Percentiles rank a stretch among this genome's conserved stretches.
These are phyloP conservation scores for Australoheros facetus DNA, from an alignment of 2,797 vertebrate genomes.

Conservation along the genomic window DNA sequence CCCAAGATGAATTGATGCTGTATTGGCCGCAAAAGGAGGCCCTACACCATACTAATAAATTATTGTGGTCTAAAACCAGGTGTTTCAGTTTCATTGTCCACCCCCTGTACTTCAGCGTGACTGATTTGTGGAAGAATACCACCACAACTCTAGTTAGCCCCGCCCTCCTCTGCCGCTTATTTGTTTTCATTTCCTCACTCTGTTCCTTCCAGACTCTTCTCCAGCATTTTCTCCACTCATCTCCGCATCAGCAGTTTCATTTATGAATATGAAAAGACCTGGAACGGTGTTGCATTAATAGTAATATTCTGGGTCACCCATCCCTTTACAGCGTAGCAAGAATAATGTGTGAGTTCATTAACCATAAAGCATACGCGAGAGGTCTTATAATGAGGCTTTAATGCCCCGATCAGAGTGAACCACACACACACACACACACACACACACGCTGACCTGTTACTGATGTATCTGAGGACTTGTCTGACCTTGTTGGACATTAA, in stretches of 20 bases:
- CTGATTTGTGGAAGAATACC: neutral
- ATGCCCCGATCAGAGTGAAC: slow-evolving; percentile 14
- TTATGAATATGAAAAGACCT: slow-evolving; percentile 62
- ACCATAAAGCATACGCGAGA: slow-evolving; percentile 35
- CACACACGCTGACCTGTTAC: neutral
- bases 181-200: slow-evolving; percentile 12
- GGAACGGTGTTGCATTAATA: slow-evolving; percentile 58
- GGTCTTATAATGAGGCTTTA: slow-evolving; percentile 44
- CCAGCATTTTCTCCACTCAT: slow-evolving; percentile 5
- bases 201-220: slow-evolving; percentile 15
- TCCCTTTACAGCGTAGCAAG: slow-evolving; percentile 1
- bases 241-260: slow-evolving; percentile 47
- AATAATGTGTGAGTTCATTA: slow-evolving; percentile 45
- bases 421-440: neutral
- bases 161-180: neutral
- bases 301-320: slow-evolving; percentile 64
- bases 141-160: neutral
- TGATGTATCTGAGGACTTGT: slow-evolving; percentile 37
- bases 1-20: no score
- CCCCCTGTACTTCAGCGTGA: neutral
- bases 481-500: slow-evolving; percentile 34
- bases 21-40: no score
- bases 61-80: no score
- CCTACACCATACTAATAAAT: no score
- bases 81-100: no score